A percentile compares a stretch with the other conserved stretches of the same genome.
phyloP scores from a whole-genome alignment of 2,797 vertebrate species.

The Echeneis naucrates region DNA sequence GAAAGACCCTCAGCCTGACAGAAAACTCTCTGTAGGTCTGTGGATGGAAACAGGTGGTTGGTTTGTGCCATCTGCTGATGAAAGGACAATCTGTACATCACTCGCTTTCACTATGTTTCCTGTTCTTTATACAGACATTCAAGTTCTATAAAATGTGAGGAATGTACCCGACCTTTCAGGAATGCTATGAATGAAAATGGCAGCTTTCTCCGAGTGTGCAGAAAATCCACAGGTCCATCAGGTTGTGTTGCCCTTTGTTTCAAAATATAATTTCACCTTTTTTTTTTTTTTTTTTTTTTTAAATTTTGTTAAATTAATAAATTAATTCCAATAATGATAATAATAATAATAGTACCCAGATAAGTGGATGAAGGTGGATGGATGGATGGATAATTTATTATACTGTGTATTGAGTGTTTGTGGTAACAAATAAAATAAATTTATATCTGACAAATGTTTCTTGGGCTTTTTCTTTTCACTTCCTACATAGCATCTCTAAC shows the following conservation, averaged over 20 bases:
- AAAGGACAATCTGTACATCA: conserved; percentile 12
- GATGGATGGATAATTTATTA: no score
- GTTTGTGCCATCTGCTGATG: conserved; percentile 10
- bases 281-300: no score
- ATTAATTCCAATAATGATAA: neutral
- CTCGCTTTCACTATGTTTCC: conserved; percentile 8
- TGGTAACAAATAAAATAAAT: conserved; percentile 8
- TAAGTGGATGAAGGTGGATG: no score
- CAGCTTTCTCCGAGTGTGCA: conserved; percentile 36
- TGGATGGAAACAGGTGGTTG: conserved; percentile 17
- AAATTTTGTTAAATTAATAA: neutral
- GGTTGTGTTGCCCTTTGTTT: neutral
- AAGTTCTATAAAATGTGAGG: conserved; percentile 2
- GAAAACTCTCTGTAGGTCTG: neutral
- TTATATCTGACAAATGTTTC: neutral
- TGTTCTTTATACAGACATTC: conserved; percentile 8
- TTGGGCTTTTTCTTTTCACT: neutral
- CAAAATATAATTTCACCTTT: conserved; percentile 6
- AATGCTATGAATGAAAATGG: conserved; percentile 28
- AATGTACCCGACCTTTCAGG: conserved; percentile 4
- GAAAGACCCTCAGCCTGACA: conserved; percentile 19
- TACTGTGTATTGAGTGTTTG: conserved; percentile 6
- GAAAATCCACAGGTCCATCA: neutral
- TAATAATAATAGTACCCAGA: neutral
- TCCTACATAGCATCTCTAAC: no score